Percentiles rank a stretch among this genome's conserved stretches.
Evolutionary conservation across 2,113 vertebrate species (phyloP).

Genomic region (Dolichallabes microphthalmus): DNA sequence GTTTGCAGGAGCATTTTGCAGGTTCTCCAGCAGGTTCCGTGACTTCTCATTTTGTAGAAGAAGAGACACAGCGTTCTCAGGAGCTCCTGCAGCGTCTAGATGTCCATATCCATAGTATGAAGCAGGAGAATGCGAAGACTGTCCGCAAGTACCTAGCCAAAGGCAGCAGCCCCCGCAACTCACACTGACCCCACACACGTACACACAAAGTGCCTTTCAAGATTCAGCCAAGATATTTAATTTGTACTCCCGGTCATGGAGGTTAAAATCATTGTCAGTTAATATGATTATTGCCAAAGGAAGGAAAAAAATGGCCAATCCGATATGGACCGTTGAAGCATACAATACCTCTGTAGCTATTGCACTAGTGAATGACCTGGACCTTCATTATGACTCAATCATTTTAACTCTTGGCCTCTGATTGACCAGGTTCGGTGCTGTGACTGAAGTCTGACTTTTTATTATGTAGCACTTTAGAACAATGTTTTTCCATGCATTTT

Average conservation of each 20-base stretch:
- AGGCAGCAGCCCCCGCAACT: background rate
- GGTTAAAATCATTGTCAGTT: background rate
- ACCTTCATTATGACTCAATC: background rate
- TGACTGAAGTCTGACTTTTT: background rate
- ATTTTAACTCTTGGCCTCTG: background rate
- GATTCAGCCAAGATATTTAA: background rate
- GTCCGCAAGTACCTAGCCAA: slow-evolving; percentile 71
- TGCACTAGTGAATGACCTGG: slow-evolving; percentile 9
- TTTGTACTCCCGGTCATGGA: background rate
- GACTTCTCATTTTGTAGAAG: slow-evolving; percentile 80
- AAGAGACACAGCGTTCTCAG: slow-evolving; percentile 79
- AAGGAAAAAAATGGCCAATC: background rate
- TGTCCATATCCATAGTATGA: slow-evolving; percentile 82
- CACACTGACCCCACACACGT: slow-evolving; percentile 23
- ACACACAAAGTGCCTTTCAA: background rate
- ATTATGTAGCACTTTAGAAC: slow-evolving; percentile 33
- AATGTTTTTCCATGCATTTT: background rate
- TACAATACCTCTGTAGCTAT: slow-evolving; percentile 5
- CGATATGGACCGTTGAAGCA: background rate
- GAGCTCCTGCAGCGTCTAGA: slow-evolving; percentile 81
- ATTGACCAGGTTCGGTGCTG: background rate
- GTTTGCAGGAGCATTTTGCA: slow-evolving; percentile 59
- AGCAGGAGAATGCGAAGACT: slow-evolving; percentile 75
- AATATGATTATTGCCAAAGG: background rate
- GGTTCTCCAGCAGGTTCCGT: slow-evolving; percentile 68